Evolutionary conservation across 1,140 invertebrate species (phyloP), one percentile per base, ranked within the genome.

Genomic region (Polypedilum pembai): DNA sequence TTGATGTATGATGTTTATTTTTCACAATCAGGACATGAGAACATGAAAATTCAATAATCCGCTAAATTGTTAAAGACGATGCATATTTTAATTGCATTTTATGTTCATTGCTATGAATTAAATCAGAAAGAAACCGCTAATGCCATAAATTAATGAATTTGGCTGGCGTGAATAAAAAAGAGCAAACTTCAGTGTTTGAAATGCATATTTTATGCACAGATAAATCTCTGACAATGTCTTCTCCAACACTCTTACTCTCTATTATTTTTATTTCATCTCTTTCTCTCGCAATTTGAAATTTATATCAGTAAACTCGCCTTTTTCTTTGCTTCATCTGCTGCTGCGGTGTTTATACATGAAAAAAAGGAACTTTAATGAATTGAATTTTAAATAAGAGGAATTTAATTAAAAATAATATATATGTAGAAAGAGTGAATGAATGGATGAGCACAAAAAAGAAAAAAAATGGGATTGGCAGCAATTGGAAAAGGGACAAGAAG

Each of bases 331-430:
- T 45, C 41, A n/a, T n/a, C 7, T 56, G n/a, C 41, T 45, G 8
- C 7, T 56, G 12, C 5, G 65, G 17, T 69, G n/a, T 20, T 18
- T 15, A 56, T 56, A 17, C 45, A 56, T 15, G 45, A 56, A 56
- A 56, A 3, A 56, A 56, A 69, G 18, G 18, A 18, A 18, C 65
- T 69, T 69, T 69, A 69, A 69, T 69, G 65, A 69, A 69, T 8
- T 8, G 65, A 69, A 69, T 69, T 69, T 56, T 69, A 69, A 69
- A 69, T 69, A 69, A 69, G 65, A 10, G 20, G 18, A 69, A 69
- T 69, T 69, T 69, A 69, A 69, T 69, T 69, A 69, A 69, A 69
- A 69, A 18, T 33, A 33, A 33, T 33, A 33, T 33, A 33, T 33
- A 33, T 33, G 24, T 33, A 33, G 24, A 56, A 56, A n/a, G 45